Percentiles rank a stretch among this genome's conserved stretches.
These are phyloP conservation scores for Hemibagrus wyckioides DNA, from an alignment of 2,113 vertebrate genomes.

Conservation along the genomic window DNA sequence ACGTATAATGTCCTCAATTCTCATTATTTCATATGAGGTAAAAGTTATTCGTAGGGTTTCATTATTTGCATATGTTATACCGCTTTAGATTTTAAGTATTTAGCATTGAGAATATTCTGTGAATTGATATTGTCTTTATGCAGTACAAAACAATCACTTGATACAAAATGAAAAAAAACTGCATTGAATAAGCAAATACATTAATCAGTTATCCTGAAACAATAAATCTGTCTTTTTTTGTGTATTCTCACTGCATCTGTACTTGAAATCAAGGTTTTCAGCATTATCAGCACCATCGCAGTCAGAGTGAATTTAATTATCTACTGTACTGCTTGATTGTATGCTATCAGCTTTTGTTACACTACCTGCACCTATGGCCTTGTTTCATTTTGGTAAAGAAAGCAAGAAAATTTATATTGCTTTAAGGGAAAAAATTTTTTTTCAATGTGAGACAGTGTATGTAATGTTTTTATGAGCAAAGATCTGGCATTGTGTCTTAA, in stretches of 20 bases:
- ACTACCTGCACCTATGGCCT: slow-evolving; percentile 33
- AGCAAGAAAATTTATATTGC: slow-evolving; percentile 6
- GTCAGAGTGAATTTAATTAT: slow-evolving; percentile 50
- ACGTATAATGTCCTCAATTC: background rate
- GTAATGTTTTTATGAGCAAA: slow-evolving; percentile 12
- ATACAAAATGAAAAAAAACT: background rate
- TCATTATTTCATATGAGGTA: background rate
- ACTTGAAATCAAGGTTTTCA: slow-evolving; percentile 52
- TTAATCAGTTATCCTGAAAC: background rate
- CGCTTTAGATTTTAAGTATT: background rate
- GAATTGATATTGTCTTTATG: background rate
- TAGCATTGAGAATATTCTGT: background rate
- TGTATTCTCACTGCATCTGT: slow-evolving; percentile 18
- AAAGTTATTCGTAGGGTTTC: background rate
- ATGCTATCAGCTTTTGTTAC: slow-evolving; percentile 17
- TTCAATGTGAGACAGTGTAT: background rate
- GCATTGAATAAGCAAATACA: background rate
- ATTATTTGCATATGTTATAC: background rate
- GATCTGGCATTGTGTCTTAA: background rate
- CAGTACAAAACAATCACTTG: background rate
- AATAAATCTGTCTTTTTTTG: background rate
- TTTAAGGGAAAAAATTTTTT: background rate
- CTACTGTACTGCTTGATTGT: slow-evolving; percentile 50
- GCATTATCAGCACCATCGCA: slow-evolving; percentile 21
- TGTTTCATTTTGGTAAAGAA: slow-evolving; percentile 16